Percentiles rank a stretch among this genome's conserved stretches.
Evolutionary conservation across 1,140 invertebrate genomes (phyloP).

Genomic region (Tetramorium parvispinum): DNA sequence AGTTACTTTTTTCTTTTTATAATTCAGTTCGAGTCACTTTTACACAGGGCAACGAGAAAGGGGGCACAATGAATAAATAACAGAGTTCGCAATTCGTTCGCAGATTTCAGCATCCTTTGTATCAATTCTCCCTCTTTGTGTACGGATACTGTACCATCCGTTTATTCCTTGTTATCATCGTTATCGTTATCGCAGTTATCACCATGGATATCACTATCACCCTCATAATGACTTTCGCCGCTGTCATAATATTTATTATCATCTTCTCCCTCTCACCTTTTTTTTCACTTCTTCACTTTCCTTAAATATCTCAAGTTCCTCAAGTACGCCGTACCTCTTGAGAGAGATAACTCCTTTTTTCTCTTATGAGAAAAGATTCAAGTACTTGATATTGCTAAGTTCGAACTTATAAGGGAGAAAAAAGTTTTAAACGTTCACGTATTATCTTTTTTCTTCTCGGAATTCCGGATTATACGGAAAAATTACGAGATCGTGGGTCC

Average conservation of each 20-base stretch:
- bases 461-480: slow-evolving; percentile 22
- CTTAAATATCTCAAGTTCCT: slow-evolving; percentile 30
- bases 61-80: not conserved
- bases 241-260: not conserved
- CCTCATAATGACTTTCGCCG: not conserved
- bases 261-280: not conserved
- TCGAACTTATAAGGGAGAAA: slow-evolving; percentile 1
- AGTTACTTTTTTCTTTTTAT: not conserved
- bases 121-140: not conserved
- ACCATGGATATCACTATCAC: not conserved
- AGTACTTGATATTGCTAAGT: slow-evolving; percentile 36
- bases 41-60: not conserved
- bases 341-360: slow-evolving; percentile 14
- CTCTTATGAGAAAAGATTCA: slow-evolving; percentile 16
- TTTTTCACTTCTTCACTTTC: slow-evolving; percentile 3
- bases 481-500: slow-evolving; percentile 26
- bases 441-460: slow-evolving; percentile 5
- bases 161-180: not conserved
- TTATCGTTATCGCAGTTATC: not conserved
- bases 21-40: not conserved
- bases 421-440: slow-evolving; percentile 26
- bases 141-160: not conserved
- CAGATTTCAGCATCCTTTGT: not conserved
- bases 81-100: not conserved
- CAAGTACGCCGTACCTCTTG: slow-evolving; percentile 20